Percentiles rank a stretch among this genome's conserved stretches.
Evolutionary conservation across 2,797 vertebrate species (phyloP).

Genomic region (Ptychobarbus kaznakovi): DNA sequence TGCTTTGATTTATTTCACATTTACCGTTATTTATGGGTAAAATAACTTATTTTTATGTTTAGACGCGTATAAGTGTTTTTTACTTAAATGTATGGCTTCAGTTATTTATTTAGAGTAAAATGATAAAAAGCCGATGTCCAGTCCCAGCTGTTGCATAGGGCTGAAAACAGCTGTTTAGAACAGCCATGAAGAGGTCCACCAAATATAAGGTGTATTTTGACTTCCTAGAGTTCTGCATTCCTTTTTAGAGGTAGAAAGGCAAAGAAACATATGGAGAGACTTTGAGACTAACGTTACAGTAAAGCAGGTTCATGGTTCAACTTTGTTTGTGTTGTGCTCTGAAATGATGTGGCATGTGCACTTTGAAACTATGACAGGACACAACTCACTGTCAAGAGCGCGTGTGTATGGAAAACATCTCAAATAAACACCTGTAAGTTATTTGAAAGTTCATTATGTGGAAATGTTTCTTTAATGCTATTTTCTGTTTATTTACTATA

Average conservation of each 20-base stretch:
- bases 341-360: conserved; percentile 76
- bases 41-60: neutral
- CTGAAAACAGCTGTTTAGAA: neutral
- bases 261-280: conserved; percentile 54
- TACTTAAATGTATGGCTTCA: neutral
- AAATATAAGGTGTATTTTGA: neutral
- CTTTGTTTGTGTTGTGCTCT: conserved; percentile 53
- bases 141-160: neutral
- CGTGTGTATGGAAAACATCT: conserved; percentile 33
- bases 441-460: neutral
- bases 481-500: neutral
- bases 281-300: conserved; percentile 57
- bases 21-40: neutral
- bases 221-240: neutral
- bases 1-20: conserved; percentile 8
- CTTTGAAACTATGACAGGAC: conserved; percentile 66
- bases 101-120: neutral
- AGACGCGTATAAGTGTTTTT: neutral
- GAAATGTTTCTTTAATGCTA: neutral
- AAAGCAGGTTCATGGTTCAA: conserved; percentile 63
- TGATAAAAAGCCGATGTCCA: neutral
- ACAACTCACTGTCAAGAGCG: conserved; percentile 50
- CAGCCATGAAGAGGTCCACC: neutral
- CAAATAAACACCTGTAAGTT: conserved; percentile 5
- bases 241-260: neutral